Evolutionary conservation across 1,140 invertebrate genomes (phyloP).

Genomic region (Heliconius himera): DNA sequence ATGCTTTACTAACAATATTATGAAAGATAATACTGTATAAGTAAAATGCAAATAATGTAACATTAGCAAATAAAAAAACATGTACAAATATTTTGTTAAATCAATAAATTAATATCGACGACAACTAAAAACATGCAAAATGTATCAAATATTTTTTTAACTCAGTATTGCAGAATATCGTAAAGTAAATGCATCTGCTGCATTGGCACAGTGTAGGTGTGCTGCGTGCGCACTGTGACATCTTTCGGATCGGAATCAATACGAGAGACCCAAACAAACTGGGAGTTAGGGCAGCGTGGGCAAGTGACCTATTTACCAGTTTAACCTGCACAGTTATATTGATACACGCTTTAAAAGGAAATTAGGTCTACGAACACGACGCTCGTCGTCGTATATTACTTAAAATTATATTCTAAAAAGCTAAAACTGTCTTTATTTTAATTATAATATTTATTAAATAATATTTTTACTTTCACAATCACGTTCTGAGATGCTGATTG

Average conservation of each 20-base stretch:
- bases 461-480: too few species aligned
- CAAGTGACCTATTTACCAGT: conserved; percentile 70
- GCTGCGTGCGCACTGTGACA: conserved; percentile 59
- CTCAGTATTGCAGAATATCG: conserved; percentile 14
- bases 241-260: conserved; percentile 57
- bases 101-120: too few species aligned
- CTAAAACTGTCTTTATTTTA: too few species aligned
- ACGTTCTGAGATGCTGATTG: too few species aligned
- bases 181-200: conserved; percentile 40
- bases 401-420: too few species aligned
- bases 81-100: too few species aligned
- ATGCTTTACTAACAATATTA: too few species aligned
- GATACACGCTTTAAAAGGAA: not conserved
- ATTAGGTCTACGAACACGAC: not conserved
- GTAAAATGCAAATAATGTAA: too few species aligned
- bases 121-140: not conserved
- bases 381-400: too few species aligned
- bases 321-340: conserved; percentile 26
- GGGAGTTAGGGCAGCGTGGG: conserved; percentile 55
- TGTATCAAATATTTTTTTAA: not conserved
- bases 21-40: too few species aligned
- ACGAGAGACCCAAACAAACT: conserved; percentile 75
- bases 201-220: conserved; percentile 39
- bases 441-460: too few species aligned
- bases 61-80: too few species aligned